phyloP scores from a whole-genome alignment of 2,113 vertebrate species.

The Miniopterus natalensis region DNA sequence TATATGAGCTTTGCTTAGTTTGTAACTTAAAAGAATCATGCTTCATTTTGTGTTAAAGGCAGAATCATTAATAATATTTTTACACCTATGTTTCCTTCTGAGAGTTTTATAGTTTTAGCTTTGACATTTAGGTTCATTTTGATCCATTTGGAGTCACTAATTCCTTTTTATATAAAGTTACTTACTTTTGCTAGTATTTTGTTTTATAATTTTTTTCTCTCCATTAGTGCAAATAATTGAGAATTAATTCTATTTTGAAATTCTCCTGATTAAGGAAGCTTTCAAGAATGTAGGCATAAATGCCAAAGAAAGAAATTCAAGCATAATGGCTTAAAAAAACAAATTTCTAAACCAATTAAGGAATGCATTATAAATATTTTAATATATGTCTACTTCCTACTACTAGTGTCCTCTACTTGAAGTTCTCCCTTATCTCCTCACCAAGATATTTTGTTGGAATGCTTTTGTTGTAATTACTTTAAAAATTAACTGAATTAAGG shows the following conservation, averaged over 20 bases:
- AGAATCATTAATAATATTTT: neutral
- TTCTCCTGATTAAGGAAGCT: slow-evolving; percentile 6
- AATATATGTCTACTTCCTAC: neutral
- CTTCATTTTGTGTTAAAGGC: slow-evolving; percentile 45
- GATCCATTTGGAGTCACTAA: neutral
- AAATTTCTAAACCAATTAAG: neutral
- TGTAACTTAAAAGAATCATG: slow-evolving; percentile 43
- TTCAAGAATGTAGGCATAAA: slow-evolving; percentile 10
- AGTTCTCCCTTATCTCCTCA: neutral
- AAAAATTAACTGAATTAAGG: neutral
- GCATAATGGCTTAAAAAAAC: neutral
- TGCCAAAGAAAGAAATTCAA: slow-evolving; percentile 50
- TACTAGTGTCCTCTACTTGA: neutral
- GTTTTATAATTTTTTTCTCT: slow-evolving; percentile 54
- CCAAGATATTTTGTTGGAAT: neutral
- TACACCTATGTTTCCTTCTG: neutral
- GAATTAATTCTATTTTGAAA: slow-evolving; percentile 59
- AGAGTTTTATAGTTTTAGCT: neutral
- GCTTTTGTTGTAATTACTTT: neutral
- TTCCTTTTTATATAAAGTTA: neutral
- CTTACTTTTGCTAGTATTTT: slow-evolving; percentile 31
- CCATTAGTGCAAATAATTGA: slow-evolving; percentile 41
- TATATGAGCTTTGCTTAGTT: slow-evolving; percentile 36
- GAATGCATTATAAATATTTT: neutral
- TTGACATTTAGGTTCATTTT: neutral